Evolutionary conservation across 2,888 invertebrate species (phyloP).

Genomic region (Craniophora ligustri): DNA sequence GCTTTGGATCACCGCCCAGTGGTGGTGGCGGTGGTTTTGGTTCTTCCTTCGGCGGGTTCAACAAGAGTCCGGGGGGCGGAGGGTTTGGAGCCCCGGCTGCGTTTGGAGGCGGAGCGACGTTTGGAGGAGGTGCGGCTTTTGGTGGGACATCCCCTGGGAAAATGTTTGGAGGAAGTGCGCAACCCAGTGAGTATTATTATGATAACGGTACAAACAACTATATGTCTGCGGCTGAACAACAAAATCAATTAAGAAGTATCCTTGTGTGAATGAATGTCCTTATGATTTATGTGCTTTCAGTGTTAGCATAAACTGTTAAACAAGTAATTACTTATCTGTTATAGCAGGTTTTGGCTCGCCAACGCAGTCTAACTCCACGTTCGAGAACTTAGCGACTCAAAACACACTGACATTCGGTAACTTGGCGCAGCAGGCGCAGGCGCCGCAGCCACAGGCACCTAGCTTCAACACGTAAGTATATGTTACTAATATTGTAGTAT

Average conservation of each 20-base stretch:
- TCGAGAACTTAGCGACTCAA: conserved; percentile 90
- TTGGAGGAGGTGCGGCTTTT: conserved; percentile 86
- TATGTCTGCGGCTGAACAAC: too few relatives aligned
- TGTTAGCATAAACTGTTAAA: too few relatives aligned
- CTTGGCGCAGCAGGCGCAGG: conserved; percentile 87
- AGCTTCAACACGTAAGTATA: conserved; percentile 79
- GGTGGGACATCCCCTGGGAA: conserved; percentile 85
- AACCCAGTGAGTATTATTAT: conserved; percentile 63
- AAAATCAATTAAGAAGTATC: too few relatives aligned
- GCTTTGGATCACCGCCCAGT: conserved; percentile 29
- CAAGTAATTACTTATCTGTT: too few relatives aligned
- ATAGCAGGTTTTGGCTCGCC: conserved; percentile 79
- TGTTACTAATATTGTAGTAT: too few relatives aligned
- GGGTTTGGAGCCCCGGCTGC: conserved; percentile 80
- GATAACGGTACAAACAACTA: too few relatives aligned
- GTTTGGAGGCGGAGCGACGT: conserved; percentile 85
- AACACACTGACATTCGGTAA: conserved; percentile 90
- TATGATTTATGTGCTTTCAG: too few relatives aligned
- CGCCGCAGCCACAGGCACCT: conserved; percentile 69
- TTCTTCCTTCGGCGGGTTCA: conserved; percentile 77
- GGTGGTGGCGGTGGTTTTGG: conserved; percentile 73
- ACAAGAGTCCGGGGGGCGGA: conserved; percentile 73
- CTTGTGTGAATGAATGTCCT: too few relatives aligned
- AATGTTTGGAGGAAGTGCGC: conserved; percentile 71
- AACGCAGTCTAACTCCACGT: conserved; percentile 88